A percentile compares a stretch with the other conserved stretches of the same genome.
These are phyloP conservation scores for Bettongia penicillata DNA, from an alignment of 2,113 vertebrate genomes.

Conservation along the genomic window DNA sequence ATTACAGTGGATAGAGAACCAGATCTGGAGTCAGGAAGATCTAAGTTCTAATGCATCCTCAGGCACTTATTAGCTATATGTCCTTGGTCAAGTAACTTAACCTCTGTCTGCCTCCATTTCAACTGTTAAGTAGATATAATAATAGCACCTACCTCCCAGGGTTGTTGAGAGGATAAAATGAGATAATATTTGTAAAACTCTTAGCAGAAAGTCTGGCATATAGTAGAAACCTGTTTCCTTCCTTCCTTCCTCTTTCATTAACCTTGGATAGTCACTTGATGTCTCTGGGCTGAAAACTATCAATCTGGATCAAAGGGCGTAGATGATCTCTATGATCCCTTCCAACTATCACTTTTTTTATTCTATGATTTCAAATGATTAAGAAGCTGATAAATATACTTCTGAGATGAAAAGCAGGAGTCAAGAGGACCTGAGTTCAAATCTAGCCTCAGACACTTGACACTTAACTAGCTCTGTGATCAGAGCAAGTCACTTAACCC, in stretches of 20 bases:
- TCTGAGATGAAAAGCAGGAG: constrained; percentile 17
- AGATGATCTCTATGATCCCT: not conserved
- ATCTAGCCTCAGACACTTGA: no score
- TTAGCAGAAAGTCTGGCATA: not conserved
- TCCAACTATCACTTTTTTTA: not conserved
- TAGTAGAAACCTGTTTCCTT: not conserved
- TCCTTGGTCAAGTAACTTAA: not conserved
- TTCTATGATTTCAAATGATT: not conserved
- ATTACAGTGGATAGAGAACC: not conserved
- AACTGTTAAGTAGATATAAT: not conserved
- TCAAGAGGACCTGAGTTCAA: no score
- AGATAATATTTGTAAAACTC: not conserved
- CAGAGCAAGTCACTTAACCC: no score
- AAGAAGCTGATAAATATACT: constrained; percentile 54
- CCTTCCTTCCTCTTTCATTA: not conserved
- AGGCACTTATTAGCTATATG: not conserved
- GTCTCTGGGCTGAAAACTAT: not conserved
- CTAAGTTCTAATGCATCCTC: not conserved
- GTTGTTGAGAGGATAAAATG: not conserved
- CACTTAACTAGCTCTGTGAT: no score
- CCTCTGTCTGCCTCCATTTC: not conserved
- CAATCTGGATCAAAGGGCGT: not conserved
- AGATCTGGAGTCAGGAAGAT: not conserved
- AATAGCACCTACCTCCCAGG: not conserved
- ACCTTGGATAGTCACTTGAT: not conserved